Evolutionary conservation across 2,113 vertebrate species (phyloP).

Genomic region (Platichthys flesus): DNA sequence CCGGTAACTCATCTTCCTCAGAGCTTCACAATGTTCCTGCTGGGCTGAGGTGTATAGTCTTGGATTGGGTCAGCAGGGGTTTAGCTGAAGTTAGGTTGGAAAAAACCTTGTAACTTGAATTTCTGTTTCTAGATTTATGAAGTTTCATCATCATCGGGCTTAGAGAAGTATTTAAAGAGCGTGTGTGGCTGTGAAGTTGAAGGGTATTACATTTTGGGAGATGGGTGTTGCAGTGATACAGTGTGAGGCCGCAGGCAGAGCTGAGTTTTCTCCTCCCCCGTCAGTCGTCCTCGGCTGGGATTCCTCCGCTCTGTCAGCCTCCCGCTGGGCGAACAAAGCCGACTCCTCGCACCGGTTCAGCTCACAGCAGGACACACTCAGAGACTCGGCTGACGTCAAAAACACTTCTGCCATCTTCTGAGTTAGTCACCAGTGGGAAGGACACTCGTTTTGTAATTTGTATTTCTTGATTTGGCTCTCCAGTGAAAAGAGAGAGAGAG

Average conservation of each 20-base stretch:
- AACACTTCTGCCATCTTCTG: slow-evolving; percentile 35
- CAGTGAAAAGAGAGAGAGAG: slow-evolving; percentile 11
- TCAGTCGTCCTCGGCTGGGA: slow-evolving; percentile 30
- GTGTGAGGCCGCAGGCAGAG: slow-evolving; percentile 24
- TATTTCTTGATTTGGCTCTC: slow-evolving; percentile 37
- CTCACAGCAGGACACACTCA: slow-evolving; percentile 52
- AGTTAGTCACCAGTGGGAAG: slow-evolving; percentile 31
- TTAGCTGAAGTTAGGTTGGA: background rate
- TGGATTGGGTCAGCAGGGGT: background rate
- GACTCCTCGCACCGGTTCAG: slow-evolving; percentile 59
- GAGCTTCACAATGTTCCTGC: slow-evolving; percentile 2
- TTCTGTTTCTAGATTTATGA: background rate
- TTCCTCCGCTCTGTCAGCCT: slow-evolving; percentile 48
- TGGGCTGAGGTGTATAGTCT: background rate
- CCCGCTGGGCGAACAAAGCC: slow-evolving; percentile 62
- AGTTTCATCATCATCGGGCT: background rate
- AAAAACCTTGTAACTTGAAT: background rate
- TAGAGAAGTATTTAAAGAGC: background rate
- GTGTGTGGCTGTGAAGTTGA: background rate
- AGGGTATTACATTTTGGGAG: slow-evolving; percentile 9
- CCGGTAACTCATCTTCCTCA: slow-evolving; percentile 2
- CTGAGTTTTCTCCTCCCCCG: slow-evolving; percentile 36
- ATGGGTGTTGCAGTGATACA: slow-evolving; percentile 18
- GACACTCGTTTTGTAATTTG: slow-evolving; percentile 39
- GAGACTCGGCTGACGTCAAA: slow-evolving; percentile 48